phyloP scores from a whole-genome alignment of 2,888 invertebrate species.

The Heliconius ismenius region DNA sequence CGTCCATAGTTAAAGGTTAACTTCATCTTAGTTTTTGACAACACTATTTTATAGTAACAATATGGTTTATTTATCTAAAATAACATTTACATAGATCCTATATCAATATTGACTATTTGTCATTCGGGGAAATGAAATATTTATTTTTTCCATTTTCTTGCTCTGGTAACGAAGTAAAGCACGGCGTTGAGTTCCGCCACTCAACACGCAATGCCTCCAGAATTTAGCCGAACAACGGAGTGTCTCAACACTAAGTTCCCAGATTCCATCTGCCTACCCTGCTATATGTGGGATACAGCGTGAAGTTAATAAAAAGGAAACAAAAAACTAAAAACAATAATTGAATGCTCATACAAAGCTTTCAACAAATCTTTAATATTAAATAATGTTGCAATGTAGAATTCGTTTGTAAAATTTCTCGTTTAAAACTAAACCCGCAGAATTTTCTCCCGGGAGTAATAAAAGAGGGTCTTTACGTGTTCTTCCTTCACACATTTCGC shows the following conservation, averaged over 20 bases:
- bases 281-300: too few relatives aligned
- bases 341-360: neutral
- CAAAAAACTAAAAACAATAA: neutral
- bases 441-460: constrained; percentile 16
- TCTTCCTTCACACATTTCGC: neutral
- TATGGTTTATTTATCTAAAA: too few relatives aligned
- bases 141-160: too few relatives aligned
- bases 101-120: too few relatives aligned
- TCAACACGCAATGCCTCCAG: too few relatives aligned
- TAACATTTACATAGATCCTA: too few relatives aligned
- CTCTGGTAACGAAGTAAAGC: too few relatives aligned
- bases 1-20: too few relatives aligned
- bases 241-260: neutral
- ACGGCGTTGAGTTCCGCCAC: too few relatives aligned
- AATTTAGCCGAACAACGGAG: neutral
- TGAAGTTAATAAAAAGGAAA: neutral
- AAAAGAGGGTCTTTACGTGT: constrained; percentile 18
- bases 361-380: neutral
- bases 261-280: neutral
- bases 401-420: neutral
- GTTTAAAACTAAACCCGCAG: constrained; percentile 14
- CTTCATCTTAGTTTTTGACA: too few relatives aligned
- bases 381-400: neutral
- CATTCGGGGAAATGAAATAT: too few relatives aligned
- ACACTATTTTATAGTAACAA: too few relatives aligned